Base-by-base conservation (phyloP, 2,797 vertebrate genomes). In the Sebastes steindachneri region DNA sequence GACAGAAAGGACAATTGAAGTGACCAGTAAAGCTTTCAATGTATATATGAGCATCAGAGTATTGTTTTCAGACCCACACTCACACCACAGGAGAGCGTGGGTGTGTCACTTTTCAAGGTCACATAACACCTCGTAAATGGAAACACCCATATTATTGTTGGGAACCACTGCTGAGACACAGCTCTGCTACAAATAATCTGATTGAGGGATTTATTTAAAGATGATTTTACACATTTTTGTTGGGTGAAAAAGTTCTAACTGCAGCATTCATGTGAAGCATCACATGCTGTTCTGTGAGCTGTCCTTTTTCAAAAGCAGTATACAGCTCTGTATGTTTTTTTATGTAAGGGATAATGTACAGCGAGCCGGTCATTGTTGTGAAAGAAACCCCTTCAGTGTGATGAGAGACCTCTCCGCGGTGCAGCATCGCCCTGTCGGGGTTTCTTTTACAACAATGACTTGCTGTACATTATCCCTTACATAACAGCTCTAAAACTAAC, bases 1-100 rank as follows among this genome's bases (percentile, higher is more conserved):
- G 37, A 41, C 37, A 41, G 0, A 41, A 41, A 41, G 5, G 37
- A 41, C 37, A 15, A 41, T 41, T 41, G 0, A 0, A 41, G 37
- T 41, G 3, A 15, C 37, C 37, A 53, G 19, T 10, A n/a, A n/a
- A 21, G 51, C n/a, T 21, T 53, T 53, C 23, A 11, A 14, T 55
- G 21, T 23, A 55, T 12, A 57, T 57, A 25, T 14, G 54, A 21
- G 54, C 12, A 57, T 57, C 23, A 25, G 54, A 26, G 23, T 14
- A 57, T 45, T 57, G 51, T 51, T 0, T n/a, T 0, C 17, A 14
- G 19, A 51, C 9, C 3, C 58, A 51, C 41, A 51, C 9, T 62
- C 57, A 48, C 41, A n/a, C 19, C 8, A 23, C 3, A 25, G 21
- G 9, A 62, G 15, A 65, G 28, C 3, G 2, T 26, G 54, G 54